These are phyloP conservation scores for Chlorodrepanis virens DNA, from an alignment of 2,113 vertebrate species.

Conservation along the genomic window DNA sequence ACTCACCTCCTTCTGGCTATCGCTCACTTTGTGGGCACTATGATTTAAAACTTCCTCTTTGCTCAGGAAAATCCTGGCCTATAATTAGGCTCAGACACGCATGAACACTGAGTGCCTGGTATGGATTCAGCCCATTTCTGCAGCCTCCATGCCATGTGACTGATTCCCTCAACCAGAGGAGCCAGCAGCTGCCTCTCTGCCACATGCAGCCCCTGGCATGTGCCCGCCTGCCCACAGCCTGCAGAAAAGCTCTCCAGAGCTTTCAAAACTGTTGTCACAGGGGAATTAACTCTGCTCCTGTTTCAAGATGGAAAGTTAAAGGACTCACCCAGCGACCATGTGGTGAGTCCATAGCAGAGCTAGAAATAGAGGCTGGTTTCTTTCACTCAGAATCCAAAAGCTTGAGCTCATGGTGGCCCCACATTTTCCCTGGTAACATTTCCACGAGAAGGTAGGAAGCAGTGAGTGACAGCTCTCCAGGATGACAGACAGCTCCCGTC, in stretches of 20 bases:
- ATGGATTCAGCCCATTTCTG: not conserved
- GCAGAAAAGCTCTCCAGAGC: not conserved
- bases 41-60: slow-evolving; percentile 59
- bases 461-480: slow-evolving; percentile 45
- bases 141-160: not conserved
- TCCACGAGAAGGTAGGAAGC: slow-evolving; percentile 1
- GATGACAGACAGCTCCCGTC: slow-evolving; percentile 43
- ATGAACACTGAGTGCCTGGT: not conserved
- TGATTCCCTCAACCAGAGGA: not conserved
- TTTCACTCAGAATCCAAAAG: slow-evolving; percentile 1
- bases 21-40: not conserved
- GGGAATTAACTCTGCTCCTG: not conserved
- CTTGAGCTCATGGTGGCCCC: slow-evolving; percentile 26
- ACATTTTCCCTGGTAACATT: not conserved
- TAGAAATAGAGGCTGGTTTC: slow-evolving; percentile 32
- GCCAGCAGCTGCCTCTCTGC: not conserved
- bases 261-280: not conserved
- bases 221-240: not conserved
- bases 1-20: slow-evolving; percentile 17
- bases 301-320: slow-evolving; percentile 18
- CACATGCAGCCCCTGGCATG: not conserved
- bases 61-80: slow-evolving; percentile 6
- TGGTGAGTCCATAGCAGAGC: not conserved
- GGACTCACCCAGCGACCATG: not conserved
- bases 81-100: slow-evolving; percentile 2